A percentile compares a stretch with the other conserved stretches of the same genome.
These are phyloP conservation scores for Schizopygopsis pylzovi DNA, from an alignment of 2,797 vertebrate species.

Conservation along the genomic window DNA sequence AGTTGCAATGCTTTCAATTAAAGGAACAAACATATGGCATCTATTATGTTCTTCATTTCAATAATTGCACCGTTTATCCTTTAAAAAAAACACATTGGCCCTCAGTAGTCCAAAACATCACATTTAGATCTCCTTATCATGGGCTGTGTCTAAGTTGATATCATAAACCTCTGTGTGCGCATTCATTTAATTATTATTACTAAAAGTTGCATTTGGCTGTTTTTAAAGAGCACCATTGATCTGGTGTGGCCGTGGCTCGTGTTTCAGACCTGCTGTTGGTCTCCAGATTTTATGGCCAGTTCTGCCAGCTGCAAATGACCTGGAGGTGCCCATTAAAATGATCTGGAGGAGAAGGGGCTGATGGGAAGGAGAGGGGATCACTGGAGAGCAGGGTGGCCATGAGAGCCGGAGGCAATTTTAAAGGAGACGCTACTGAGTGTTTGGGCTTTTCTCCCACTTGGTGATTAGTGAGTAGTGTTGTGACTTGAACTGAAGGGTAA, in stretches of 20 bases:
- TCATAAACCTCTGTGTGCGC: not conserved
- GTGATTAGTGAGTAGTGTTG: constrained; percentile 32
- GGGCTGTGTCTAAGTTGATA: not conserved
- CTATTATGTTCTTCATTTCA: constrained; percentile 35
- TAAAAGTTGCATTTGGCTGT: constrained; percentile 20
- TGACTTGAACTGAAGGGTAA: constrained; percentile 5
- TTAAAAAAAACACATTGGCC: not conserved
- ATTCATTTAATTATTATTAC: not conserved
- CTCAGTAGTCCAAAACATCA: not conserved
- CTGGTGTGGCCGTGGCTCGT: constrained; percentile 57
- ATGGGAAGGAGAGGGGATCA: constrained; percentile 15
- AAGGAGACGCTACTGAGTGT: constrained; percentile 8
- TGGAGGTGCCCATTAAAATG: constrained; percentile 42
- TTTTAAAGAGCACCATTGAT: constrained; percentile 41
- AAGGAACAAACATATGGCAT: constrained; percentile 35
- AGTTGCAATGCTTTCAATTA: constrained; percentile 3
- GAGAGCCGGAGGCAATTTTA: constrained; percentile 8
- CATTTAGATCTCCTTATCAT: not conserved
- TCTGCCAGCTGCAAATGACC: constrained; percentile 66
- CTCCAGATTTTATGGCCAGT: constrained; percentile 75
- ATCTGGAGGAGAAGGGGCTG: constrained; percentile 17
- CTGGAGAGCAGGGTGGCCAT: constrained; percentile 27
- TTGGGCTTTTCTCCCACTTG: constrained; percentile 29
- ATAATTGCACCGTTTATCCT: constrained; percentile 40
- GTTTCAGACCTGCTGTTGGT: constrained; percentile 71